Percentiles rank a stretch among this genome's conserved stretches.
Evolutionary conservation across 2,113 vertebrate species (phyloP).

Genomic region (Salvelinus alpinus): DNA sequence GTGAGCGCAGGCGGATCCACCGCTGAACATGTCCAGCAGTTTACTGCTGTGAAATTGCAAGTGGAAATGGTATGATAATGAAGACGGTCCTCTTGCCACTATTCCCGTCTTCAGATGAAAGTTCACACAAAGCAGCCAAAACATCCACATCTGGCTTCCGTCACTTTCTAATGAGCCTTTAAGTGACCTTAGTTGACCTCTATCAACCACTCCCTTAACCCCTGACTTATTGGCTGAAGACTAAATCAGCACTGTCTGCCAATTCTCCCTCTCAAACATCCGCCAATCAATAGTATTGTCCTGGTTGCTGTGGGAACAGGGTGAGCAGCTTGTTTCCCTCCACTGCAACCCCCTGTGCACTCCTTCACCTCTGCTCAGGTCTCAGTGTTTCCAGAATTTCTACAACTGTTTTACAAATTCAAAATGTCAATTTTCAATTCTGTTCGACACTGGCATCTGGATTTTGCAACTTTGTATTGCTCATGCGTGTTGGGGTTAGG

Average conservation of each 20-base stretch:
- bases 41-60: background rate
- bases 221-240: background rate
- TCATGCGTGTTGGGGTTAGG: background rate
- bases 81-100: background rate
- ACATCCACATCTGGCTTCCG: background rate
- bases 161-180: background rate
- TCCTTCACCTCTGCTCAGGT: conserved; percentile 15
- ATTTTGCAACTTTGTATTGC: background rate
- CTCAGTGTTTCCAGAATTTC: background rate
- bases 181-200: background rate
- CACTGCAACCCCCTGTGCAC: no score
- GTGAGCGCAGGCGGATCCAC: background rate
- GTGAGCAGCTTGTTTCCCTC: conserved; percentile 21
- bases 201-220: background rate
- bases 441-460: no score
- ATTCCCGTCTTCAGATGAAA: background rate
- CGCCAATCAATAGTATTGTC: conserved; percentile 33
- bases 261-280: conserved; percentile 3
- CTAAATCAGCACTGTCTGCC: background rate
- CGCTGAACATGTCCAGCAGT: background rate
- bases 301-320: conserved; percentile 39
- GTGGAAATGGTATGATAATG: background rate
- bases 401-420: no score
- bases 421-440: no score
- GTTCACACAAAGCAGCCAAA: background rate